Percentiles rank a stretch among this genome's conserved stretches.
Conservation (phyloP, 92 coral and sea anemone genomes). For the Nematostella vectensis region DNA sequence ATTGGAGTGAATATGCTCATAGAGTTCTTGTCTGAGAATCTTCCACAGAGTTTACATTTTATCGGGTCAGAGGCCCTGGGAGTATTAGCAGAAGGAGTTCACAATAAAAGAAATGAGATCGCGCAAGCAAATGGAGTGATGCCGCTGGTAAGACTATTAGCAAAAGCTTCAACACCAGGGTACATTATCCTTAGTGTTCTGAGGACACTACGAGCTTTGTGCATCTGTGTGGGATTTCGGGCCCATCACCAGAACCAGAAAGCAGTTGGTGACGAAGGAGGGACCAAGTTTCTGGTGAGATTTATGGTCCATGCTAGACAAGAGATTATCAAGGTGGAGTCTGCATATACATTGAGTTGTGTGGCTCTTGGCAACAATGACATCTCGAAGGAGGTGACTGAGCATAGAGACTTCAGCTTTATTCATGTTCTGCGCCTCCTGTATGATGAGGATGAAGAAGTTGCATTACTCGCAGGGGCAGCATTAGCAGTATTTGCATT, state of each 20-base stretch:
- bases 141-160: constrained; percentile 82
- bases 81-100: constrained; percentile 78
- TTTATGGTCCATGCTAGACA: constrained; percentile 79
- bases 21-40: constrained; percentile 84
- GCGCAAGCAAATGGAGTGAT: constrained; percentile 75
- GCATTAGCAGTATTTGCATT: constrained; percentile 85
- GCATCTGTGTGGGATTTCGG: constrained; percentile 71
- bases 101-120: constrained; percentile 85
- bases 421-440: constrained; percentile 62
- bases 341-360: constrained; percentile 85
- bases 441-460: constrained; percentile 65
- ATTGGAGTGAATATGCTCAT: constrained; percentile 73
- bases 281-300: constrained; percentile 62
- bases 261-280: constrained; percentile 62
- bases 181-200: constrained; percentile 74
- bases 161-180: constrained; percentile 65
- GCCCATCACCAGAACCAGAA: constrained; percentile 80
- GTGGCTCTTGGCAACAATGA: constrained; percentile 85
- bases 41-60: constrained; percentile 71
- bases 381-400: constrained; percentile 57
- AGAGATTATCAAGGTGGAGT: constrained; percentile 76
- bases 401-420: constrained; percentile 73
- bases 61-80: constrained; percentile 94
- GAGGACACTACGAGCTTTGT: constrained; percentile 74
- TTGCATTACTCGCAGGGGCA: constrained; percentile 74